A percentile compares a stretch with the other conserved stretches of the same genome.
These are phyloP conservation scores for Muscicapa striata DNA, from an alignment of 2,797 vertebrate species.

Conservation along the genomic window DNA sequence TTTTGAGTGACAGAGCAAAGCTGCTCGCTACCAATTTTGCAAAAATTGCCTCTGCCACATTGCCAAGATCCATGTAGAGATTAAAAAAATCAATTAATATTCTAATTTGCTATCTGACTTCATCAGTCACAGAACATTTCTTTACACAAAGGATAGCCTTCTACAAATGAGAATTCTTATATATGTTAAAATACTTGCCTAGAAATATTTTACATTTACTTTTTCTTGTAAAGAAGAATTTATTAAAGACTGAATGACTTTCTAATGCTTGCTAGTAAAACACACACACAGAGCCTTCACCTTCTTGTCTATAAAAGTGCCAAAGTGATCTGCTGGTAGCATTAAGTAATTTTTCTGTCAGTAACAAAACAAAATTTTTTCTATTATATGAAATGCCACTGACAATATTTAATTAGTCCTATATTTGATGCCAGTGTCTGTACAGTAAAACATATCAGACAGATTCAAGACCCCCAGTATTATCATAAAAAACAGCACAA, in stretches of 20 bases:
- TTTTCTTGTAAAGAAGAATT: background rate
- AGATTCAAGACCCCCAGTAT: background rate
- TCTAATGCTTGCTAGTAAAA: background rate
- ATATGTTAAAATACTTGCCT: slow-evolving; percentile 9
- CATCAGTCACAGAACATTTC: slow-evolving; percentile 59
- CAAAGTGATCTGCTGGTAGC: background rate
- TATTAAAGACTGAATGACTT: background rate
- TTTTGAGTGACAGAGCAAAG: slow-evolving; percentile 74
- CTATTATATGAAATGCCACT: background rate
- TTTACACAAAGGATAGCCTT: slow-evolving; percentile 47
- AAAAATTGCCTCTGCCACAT: slow-evolving; percentile 71
- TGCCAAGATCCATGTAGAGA: slow-evolving; percentile 68
- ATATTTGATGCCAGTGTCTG: background rate
- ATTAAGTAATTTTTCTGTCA: background rate
- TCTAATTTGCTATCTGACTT: slow-evolving; percentile 73
- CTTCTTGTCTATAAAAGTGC: background rate
- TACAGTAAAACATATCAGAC: background rate
- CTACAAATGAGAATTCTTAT: slow-evolving; percentile 15
- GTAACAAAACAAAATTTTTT: background rate
- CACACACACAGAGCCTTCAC: background rate
- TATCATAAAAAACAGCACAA: background rate
- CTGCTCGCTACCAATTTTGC: slow-evolving; percentile 76
- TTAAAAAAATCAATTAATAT: slow-evolving; percentile 74
- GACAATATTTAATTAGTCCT: background rate
- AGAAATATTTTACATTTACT: background rate